A percentile compares a stretch with the other conserved stretches of the same genome.
These are phyloP conservation scores for Plumapathes pennacea DNA, from an alignment of 92 coral and sea anemone species.

Conservation along the genomic window DNA sequence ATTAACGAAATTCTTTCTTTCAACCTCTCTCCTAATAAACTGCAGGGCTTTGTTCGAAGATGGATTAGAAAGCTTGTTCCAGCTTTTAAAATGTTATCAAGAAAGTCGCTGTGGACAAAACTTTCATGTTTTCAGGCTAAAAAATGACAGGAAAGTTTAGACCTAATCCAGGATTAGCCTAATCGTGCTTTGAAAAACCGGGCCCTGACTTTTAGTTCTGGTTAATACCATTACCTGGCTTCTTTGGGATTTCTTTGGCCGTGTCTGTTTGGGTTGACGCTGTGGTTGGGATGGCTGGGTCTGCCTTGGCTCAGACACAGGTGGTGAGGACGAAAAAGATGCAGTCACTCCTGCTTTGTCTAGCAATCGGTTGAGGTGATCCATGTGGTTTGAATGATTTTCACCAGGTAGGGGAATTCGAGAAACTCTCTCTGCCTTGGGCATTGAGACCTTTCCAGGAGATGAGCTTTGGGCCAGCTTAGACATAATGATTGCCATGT, in stretches of 20 bases:
- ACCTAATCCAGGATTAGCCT: too few relatives aligned
- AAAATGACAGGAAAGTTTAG: too few relatives aligned
- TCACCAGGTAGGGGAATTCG: slow-evolving; percentile 77
- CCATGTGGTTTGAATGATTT: slow-evolving; percentile 23
- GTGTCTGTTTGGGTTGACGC: slow-evolving; percentile 61
- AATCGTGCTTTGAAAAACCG: too few relatives aligned
- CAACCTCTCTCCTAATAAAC: too few relatives aligned
- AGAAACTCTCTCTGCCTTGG: too few relatives aligned
- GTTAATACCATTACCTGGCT: slow-evolving; percentile 77
- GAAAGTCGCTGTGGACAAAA: too few relatives aligned
- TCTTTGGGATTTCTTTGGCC: slow-evolving; percentile 67
- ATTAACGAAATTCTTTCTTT: too few relatives aligned
- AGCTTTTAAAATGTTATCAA: too few relatives aligned
- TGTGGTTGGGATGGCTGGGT: slow-evolving; percentile 56
- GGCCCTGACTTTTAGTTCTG: too few relatives aligned
- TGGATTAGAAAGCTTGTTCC: too few relatives aligned
- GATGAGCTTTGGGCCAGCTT: slow-evolving; percentile 66
- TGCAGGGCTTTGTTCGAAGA: too few relatives aligned
- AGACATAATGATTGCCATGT: slow-evolving; percentile 82
- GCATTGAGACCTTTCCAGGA: slow-evolving; percentile 32
- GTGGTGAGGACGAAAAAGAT: slow-evolving; percentile 24
- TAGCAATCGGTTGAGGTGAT: slow-evolving; percentile 63
- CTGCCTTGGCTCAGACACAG: slow-evolving; percentile 13
- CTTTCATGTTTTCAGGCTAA: too few relatives aligned
- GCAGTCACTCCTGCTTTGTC: slow-evolving; percentile 48